Evolutionary conservation across 2,797 vertebrate genomes (phyloP).

Genomic region (Muscicapa comitata): DNA sequence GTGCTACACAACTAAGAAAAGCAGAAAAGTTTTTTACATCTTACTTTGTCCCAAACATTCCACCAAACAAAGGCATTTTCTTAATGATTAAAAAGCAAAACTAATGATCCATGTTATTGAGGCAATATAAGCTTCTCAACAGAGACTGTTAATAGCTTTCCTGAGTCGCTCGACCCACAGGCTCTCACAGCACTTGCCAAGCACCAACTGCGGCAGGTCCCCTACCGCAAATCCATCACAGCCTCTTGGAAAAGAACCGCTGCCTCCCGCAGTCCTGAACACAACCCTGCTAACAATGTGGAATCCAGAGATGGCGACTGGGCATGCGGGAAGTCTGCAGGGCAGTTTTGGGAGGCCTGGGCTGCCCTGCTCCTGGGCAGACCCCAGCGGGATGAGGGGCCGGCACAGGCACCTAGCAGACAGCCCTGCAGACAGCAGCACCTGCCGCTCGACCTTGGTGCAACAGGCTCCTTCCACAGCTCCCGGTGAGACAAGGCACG

Average conservation of each 20-base stretch:
- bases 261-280: not conserved
- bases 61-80: constrained; percentile 35
- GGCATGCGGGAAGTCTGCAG: not conserved
- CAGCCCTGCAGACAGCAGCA: not conserved
- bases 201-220: not conserved
- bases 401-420: not conserved
- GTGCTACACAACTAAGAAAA: not conserved
- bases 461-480: not conserved
- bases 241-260: not conserved
- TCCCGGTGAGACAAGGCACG: not conserved
- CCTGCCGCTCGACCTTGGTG: not conserved
- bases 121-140: constrained; percentile 4
- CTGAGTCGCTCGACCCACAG: not conserved
- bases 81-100: constrained; percentile 55
- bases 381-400: not conserved
- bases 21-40: not conserved
- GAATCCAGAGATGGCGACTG: fast-evolving
- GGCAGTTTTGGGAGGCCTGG: not conserved
- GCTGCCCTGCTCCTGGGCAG: not conserved
- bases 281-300: not conserved
- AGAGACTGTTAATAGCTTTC: constrained; percentile 14
- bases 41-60: constrained; percentile 4
- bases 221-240: not conserved
- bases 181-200: not conserved
- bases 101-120: constrained; percentile 40